Evolutionary conservation across 2,888 invertebrate species (phyloP).

Genomic region (Tillus elongatus): DNA sequence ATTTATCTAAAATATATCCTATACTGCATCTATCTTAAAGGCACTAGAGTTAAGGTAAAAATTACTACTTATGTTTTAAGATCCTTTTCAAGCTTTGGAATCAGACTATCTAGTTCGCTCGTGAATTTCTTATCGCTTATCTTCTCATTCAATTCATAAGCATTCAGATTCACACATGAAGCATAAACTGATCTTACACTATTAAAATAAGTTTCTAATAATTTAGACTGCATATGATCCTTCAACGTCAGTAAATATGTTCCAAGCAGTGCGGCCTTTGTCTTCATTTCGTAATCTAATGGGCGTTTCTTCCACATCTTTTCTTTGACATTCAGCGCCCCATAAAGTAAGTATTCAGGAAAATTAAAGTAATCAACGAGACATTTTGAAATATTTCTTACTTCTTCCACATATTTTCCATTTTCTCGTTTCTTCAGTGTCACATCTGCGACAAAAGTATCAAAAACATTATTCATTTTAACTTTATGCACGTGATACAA

Average conservation of each 20-base stretch:
- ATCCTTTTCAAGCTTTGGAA: no score
- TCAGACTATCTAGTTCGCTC: no score
- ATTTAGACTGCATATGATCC: slow-evolving; percentile 10
- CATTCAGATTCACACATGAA: no score
- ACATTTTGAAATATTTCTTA: slow-evolving; percentile 10
- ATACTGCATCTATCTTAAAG: no score
- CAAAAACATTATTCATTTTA: slow-evolving; percentile 50
- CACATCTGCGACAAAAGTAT: slow-evolving; percentile 41
- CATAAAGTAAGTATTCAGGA: slow-evolving; percentile 10
- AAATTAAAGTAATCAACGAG: slow-evolving; percentile 14
- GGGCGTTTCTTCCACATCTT: slow-evolving; percentile 11
- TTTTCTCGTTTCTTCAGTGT: slow-evolving; percentile 2
- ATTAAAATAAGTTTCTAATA: background rate
- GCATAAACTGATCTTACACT: no score
- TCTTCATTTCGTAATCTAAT: slow-evolving; percentile 4
- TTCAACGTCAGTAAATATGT: slow-evolving; percentile 11
- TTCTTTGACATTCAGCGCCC: slow-evolving; percentile 13
- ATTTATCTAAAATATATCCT: no score
- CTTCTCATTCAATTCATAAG: no score
- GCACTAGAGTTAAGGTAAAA: no score
- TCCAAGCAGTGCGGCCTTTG: slow-evolving; percentile 10
- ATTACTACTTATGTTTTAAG: no score
- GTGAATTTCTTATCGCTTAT: no score
- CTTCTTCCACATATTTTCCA: slow-evolving; percentile 2
- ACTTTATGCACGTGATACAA: slow-evolving; percentile 51